phyloP scores from a whole-genome alignment of 2,888 invertebrate genomes.

The Lamproptera curius region DNA sequence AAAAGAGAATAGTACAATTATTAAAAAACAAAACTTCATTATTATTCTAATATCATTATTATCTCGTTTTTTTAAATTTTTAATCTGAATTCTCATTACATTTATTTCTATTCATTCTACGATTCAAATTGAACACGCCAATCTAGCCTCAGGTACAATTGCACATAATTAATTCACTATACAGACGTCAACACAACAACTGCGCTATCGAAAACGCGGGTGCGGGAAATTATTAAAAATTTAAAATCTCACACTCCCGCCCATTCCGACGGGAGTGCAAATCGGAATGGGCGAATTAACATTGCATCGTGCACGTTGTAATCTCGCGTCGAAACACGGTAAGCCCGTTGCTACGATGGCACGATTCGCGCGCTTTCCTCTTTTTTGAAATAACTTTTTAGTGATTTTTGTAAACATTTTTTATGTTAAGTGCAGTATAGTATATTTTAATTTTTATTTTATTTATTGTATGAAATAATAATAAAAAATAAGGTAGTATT shows the following conservation, averaged over 20 bases:
- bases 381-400: too few relatives aligned
- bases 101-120: not conserved
- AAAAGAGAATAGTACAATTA: not conserved
- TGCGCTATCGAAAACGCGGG: constrained; percentile 9
- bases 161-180: constrained; percentile 9
- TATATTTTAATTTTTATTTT: too few relatives aligned
- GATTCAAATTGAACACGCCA: not conserved
- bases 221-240: constrained; percentile 15
- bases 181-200: not conserved
- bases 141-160: too few relatives aligned
- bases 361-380: too few relatives aligned
- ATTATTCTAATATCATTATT: not conserved
- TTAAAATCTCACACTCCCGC: constrained; percentile 18
- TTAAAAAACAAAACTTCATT: not conserved
- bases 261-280: constrained; percentile 16
- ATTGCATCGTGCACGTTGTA: constrained; percentile 24
- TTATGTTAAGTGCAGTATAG: too few relatives aligned
- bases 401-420: too few relatives aligned
- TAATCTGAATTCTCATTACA: not conserved
- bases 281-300: constrained; percentile 27
- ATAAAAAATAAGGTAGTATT: too few relatives aligned
- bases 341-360: constrained; percentile 30
- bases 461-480: too few relatives aligned
- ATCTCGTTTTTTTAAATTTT: not conserved
- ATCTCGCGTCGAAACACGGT: constrained; percentile 37